Percentiles rank a stretch among this genome's conserved stretches.
These are phyloP conservation scores for Semaprochilodus insignis DNA, from an alignment of 2,797 vertebrate species.

Conservation along the genomic window DNA sequence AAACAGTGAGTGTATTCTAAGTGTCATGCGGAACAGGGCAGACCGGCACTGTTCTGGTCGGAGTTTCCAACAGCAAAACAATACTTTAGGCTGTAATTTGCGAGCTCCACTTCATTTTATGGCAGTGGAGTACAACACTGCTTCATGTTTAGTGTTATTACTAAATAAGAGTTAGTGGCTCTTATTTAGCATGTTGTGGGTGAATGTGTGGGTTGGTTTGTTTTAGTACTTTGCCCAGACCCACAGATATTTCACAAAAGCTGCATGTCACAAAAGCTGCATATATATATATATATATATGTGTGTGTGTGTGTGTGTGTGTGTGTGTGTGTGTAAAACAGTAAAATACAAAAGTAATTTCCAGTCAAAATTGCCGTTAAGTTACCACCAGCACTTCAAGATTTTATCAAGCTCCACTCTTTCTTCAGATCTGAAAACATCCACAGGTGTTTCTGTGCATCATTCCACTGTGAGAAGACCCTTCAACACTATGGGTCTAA, in stretches of 20 bases:
- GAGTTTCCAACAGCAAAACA: not conserved
- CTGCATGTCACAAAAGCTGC: not conserved
- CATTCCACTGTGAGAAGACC: too few species aligned
- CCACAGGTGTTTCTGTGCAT: too few species aligned
- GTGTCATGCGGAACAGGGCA: slow-evolving; percentile 25
- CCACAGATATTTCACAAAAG: not conserved
- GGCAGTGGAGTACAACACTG: not conserved
- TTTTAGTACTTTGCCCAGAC: not conserved
- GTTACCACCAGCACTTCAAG: too few species aligned
- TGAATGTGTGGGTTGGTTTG: slow-evolving; percentile 1
- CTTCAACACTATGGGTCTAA: too few species aligned
- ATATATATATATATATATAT: too few species aligned
- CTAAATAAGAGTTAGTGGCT: not conserved
- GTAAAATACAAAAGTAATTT: too few species aligned
- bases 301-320: too few species aligned
- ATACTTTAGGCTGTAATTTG: not conserved
- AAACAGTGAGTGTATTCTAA: slow-evolving; percentile 7
- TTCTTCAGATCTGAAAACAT: too few species aligned
- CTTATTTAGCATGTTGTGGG: not conserved
- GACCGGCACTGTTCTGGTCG: not conserved
- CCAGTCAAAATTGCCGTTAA: too few species aligned
- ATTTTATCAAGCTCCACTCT: too few species aligned
- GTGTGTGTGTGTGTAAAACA: too few species aligned
- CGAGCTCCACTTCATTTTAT: not conserved
- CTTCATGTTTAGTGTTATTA: not conserved